phyloP scores from a whole-genome alignment of 2,888 invertebrate species.

The Apamea sordens region DNA sequence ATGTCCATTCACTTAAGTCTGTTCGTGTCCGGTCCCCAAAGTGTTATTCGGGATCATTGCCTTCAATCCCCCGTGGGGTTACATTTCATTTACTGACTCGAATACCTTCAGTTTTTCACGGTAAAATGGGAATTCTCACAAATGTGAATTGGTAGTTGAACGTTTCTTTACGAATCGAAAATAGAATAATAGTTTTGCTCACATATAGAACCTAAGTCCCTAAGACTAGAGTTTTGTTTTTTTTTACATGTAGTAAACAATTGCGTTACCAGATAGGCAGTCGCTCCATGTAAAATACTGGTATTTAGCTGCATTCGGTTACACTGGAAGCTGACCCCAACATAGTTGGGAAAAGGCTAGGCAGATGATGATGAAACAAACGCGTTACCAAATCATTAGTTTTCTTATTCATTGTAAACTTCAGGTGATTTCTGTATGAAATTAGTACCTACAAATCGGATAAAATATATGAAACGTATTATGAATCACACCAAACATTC shows the following conservation, averaged over 20 bases:
- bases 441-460: neutral
- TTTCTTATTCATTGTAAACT: neutral
- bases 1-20: slow-evolving; percentile 62
- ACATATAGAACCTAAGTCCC: no score
- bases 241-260: no score
- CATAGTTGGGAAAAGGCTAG: no score
- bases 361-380: no score
- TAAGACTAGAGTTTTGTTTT: no score
- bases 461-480: neutral
- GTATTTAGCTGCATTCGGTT: no score
- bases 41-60: slow-evolving; percentile 57
- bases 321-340: no score
- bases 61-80: slow-evolving; percentile 39
- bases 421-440: neutral
- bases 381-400: neutral
- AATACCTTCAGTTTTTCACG: slow-evolving; percentile 36
- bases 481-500: neutral
- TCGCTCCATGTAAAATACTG: no score
- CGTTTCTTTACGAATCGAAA: neutral
- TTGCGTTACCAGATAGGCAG: no score
- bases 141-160: slow-evolving; percentile 5
- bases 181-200: neutral
- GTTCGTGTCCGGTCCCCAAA: slow-evolving; percentile 52
- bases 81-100: slow-evolving; percentile 50
- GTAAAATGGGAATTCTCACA: slow-evolving; percentile 6